A percentile compares a stretch with the other conserved stretches of the same genome.
Conservation (phyloP, 2,797 vertebrate species). For the Cygnus olor region DNA sequence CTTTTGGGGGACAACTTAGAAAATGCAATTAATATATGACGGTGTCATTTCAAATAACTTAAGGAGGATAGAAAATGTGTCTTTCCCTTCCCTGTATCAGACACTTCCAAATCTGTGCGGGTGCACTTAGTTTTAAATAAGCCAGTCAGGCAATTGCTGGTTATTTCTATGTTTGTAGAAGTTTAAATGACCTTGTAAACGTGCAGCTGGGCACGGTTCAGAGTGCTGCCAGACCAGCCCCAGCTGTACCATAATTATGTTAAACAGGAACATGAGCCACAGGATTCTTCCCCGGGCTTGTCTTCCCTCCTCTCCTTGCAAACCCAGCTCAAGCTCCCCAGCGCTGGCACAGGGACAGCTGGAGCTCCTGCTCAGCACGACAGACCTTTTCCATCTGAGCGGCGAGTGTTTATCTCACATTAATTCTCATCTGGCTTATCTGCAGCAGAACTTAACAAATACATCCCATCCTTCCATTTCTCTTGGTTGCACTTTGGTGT, state of each 20-base stretch:
- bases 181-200: slow-evolving; percentile 40
- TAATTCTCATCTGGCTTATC: not conserved
- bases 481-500: not conserved
- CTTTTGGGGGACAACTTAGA: not conserved
- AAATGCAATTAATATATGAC: not conserved
- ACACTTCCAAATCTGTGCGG: not conserved
- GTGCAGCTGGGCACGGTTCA: slow-evolving; percentile 53
- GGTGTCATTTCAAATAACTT: not conserved
- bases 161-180: slow-evolving; percentile 2
- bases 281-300: not conserved
- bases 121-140: not conserved
- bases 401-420: accelerated
- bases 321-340: not conserved
- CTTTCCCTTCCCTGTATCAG: not conserved
- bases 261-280: not conserved
- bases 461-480: not conserved
- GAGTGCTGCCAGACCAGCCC: not conserved
- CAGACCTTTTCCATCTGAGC: not conserved
- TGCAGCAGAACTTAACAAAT: not conserved
- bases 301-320: not conserved
- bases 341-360: not conserved
- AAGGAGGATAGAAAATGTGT: not conserved
- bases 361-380: not conserved
- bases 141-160: not conserved
- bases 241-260: slow-evolving; percentile 7